Base-by-base conservation (phyloP, 1,140 invertebrate genomes). In the Dinothrombium tinctorium region DNA sequence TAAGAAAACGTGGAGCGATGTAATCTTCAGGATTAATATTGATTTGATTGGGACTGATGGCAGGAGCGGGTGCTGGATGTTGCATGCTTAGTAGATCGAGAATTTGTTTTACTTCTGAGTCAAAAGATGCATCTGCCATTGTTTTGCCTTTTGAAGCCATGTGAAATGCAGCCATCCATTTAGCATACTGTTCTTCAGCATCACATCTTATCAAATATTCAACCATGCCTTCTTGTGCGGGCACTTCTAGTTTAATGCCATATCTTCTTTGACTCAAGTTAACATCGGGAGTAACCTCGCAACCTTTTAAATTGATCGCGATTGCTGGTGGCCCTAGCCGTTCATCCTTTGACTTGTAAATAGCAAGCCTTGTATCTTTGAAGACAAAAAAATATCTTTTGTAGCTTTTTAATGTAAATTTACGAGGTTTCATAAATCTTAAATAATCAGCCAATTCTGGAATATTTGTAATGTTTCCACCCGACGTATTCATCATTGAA, bases 151-250 rank as follows among this genome's bases (percentile, higher is more conserved):
- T 89, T 4, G 89, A 72, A 0, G 86, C 92, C 38, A 98, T 61
- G 47, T 81, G 72, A 55, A 84, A 92, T 2, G 90, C 92, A 9
- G 90, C 87, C 76, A 98, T 83, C 92, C 92, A 99, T 55, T 77
- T 78, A 8, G 90, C 86, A 59, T 96, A 99, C 57, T 95, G 86
- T 20, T 84, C 74, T 58, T 98, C 90, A 49, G 76, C 74, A 49
- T 92, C 82, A 59, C 87, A 96, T 54, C 84, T 69, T 29, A 99
- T 72, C 69, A 79, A 87, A 61, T 94, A 77, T 62, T 99, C 92
- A 29, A 69, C 69, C 76, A 94, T 87, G 41, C 87, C 84, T 50
- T 90, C 84, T 21, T 76, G 67, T 22, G 74, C 74, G 0, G 90
- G 83, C 2, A 95, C 77, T 60, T 95, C 86, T 46, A 99, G 59